phyloP scores from a whole-genome alignment of 2,888 invertebrate species.

The Tridacna crocea region DNA sequence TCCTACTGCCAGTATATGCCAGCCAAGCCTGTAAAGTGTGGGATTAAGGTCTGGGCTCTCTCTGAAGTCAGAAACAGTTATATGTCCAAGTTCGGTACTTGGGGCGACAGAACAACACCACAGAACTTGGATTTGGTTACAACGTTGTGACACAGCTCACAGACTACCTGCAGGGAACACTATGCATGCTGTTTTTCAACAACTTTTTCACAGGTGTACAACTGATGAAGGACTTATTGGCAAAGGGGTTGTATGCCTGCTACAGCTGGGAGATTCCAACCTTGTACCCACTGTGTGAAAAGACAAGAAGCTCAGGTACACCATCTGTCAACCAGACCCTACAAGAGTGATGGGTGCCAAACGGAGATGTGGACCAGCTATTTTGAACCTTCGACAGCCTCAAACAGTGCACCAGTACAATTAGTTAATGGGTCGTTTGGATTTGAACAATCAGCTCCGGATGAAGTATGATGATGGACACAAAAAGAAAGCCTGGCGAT shows the following conservation, averaged over 20 bases:
- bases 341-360: not conserved
- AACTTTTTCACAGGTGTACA: too few species aligned
- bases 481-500: too few species aligned
- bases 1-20: too few species aligned
- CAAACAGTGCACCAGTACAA: too few species aligned
- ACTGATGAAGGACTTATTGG: slow-evolving; percentile 31
- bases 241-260: slow-evolving; percentile 33
- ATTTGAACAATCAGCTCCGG: too few species aligned
- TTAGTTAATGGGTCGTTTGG: too few species aligned
- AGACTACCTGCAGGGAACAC: slow-evolving; percentile 16
- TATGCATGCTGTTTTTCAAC: slow-evolving; percentile 32
- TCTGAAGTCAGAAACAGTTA: too few species aligned
- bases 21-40: too few species aligned
- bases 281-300: slow-evolving; percentile 38
- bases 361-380: slow-evolving; percentile 22
- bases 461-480: too few species aligned
- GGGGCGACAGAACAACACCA: slow-evolving; percentile 14
- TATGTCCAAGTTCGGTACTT: slow-evolving; percentile 39
- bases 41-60: too few species aligned
- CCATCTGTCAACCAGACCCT: slow-evolving; percentile 40
- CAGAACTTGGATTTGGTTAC: slow-evolving; percentile 42
- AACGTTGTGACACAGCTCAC: slow-evolving; percentile 37
- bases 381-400: not conserved
- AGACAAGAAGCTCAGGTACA: slow-evolving; percentile 45
- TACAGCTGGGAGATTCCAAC: slow-evolving; percentile 14